Percentiles rank a stretch among this genome's conserved stretches.
These are phyloP conservation scores for Cynopterus brachyotis DNA, from an alignment of 2,113 vertebrate genomes.

Conservation along the genomic window DNA sequence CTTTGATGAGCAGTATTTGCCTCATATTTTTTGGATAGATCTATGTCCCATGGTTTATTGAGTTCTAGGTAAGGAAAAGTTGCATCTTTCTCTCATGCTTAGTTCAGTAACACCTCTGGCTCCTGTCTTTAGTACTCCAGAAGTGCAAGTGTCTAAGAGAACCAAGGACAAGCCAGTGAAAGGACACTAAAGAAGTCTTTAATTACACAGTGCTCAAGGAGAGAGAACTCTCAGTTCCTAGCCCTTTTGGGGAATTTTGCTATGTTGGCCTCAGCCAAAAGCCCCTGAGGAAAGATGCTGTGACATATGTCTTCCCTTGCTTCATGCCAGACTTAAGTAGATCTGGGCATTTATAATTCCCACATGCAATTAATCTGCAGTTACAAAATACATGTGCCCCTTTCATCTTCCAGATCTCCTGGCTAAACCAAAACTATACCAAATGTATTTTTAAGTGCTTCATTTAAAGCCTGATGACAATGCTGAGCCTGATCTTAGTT, in stretches of 20 bases:
- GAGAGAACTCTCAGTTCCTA: constrained; percentile 64
- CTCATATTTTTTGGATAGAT: neutral
- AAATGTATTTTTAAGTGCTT: constrained; percentile 31
- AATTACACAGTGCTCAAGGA: constrained; percentile 70
- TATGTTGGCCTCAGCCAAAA: constrained; percentile 73
- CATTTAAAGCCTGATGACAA: neutral
- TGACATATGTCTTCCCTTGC: constrained; percentile 60
- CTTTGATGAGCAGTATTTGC: fast-evolving
- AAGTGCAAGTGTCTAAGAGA: neutral
- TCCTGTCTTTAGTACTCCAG: neutral
- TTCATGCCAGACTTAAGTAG: constrained; percentile 52
- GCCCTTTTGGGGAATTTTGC: constrained; percentile 44
- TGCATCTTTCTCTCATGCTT: neutral
- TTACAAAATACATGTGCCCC: neutral
- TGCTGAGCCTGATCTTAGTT: neutral
- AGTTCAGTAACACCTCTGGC: neutral
- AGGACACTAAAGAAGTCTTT: constrained; percentile 69
- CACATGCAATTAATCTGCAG: constrained; percentile 54
- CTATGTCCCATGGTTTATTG: neutral
- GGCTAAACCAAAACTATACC: neutral
- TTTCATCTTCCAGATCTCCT: constrained; percentile 51
- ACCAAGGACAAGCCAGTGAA: constrained; percentile 69
- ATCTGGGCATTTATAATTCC: constrained; percentile 69
- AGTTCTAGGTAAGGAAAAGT: neutral
- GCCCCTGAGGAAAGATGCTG: constrained; percentile 58